Percentiles rank a stretch among this genome's conserved stretches.
Conservation (phyloP, 2,888 invertebrate genomes). For the Eilema griseolum region DNA sequence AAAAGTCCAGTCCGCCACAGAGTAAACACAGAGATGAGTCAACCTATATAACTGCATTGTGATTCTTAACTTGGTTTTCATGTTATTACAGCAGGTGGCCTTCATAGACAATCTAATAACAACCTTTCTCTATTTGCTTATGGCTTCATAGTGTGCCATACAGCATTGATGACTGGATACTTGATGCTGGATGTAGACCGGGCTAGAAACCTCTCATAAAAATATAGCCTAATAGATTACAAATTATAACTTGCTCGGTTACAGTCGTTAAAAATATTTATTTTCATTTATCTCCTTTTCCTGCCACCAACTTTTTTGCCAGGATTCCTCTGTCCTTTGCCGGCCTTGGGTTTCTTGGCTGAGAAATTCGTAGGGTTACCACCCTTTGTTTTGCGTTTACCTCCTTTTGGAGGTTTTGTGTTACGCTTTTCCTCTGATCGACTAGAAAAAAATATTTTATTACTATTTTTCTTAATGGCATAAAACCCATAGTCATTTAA, state of each 20-base stretch:
- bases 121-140: no score
- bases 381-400: constrained; percentile 71
- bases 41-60: no score
- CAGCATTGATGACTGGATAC: neutral
- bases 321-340: constrained; percentile 90
- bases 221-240: neutral
- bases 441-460: constrained; percentile 55
- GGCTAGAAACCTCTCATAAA: neutral
- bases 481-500: no score
- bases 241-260: no score
- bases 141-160: no score
- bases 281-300: constrained; percentile 87
- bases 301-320: constrained; percentile 89
- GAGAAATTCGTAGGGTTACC: constrained; percentile 77
- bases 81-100: no score
- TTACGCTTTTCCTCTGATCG: constrained; percentile 85
- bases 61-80: no score
- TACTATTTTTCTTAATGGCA: neutral
- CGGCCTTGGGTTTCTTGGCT: constrained; percentile 89
- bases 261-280: constrained; percentile 22
- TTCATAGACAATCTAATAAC: no score
- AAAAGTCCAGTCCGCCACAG: no score
- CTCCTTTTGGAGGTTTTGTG: constrained; percentile 67
- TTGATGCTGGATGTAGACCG: neutral
- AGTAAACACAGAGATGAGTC: no score